Evolutionary conservation across 2,797 vertebrate species (phyloP).

Genomic region (Emydoidea blandingii): DNA sequence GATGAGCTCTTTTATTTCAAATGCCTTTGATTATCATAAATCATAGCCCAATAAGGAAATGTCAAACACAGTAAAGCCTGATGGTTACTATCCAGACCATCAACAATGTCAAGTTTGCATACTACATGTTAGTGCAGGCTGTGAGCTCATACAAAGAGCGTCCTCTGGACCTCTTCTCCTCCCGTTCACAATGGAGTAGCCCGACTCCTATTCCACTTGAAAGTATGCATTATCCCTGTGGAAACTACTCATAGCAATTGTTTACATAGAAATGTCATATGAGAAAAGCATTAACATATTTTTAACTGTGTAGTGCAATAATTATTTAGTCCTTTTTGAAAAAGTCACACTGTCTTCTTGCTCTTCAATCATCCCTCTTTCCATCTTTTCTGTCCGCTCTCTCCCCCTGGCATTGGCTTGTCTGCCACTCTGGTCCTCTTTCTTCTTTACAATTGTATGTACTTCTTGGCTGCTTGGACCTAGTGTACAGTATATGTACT

Average conservation of each 20-base stretch:
- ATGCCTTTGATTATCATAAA: not conserved
- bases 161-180: not conserved
- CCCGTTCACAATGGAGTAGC: not conserved
- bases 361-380: not conserved
- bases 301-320: not conserved
- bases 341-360: not conserved
- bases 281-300: not conserved
- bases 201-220: not conserved
- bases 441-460: not conserved
- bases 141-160: not conserved
- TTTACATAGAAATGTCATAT: not conserved
- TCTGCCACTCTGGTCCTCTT: not conserved
- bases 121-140: not conserved
- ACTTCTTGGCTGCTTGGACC: not conserved
- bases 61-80: not conserved
- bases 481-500: not conserved
- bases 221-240: not conserved
- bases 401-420: not conserved
- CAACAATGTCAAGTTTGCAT: not conserved
- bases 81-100: no score
- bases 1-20: not conserved
- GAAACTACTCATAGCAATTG: not conserved
- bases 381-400: not conserved
- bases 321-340: not conserved
- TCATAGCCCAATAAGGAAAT: not conserved